A percentile compares a stretch with the other conserved stretches of the same genome.
These are phyloP conservation scores for Corythucha ciliata DNA, from an alignment of 2,888 invertebrate genomes.

Conservation along the genomic window DNA sequence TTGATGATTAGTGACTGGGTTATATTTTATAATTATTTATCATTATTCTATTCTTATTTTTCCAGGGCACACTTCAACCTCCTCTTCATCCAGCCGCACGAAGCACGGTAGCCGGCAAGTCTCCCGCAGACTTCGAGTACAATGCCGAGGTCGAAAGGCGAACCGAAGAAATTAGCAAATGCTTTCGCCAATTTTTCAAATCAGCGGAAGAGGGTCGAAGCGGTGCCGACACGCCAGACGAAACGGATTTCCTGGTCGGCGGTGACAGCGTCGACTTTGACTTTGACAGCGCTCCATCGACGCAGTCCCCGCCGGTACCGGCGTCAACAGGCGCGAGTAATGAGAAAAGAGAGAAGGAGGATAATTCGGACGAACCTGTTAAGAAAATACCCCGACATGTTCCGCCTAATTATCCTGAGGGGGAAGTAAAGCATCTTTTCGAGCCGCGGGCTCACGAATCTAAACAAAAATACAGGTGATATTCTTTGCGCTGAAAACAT, in stretches of 20 bases:
- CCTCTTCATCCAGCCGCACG: constrained; percentile 27
- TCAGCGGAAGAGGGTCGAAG: neutral
- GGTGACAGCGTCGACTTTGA: no score
- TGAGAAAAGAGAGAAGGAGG: neutral
- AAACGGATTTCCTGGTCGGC: neutral
- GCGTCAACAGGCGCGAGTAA: neutral
- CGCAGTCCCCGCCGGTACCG: no score
- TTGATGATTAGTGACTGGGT: no score
- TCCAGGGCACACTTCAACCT: constrained; percentile 24
- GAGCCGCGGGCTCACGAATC: constrained; percentile 16
- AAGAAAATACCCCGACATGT: constrained; percentile 22
- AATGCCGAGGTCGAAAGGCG: no score
- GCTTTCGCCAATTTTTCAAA: neutral
- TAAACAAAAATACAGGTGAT: constrained; percentile 15
- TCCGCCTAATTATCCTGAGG: constrained; percentile 13
- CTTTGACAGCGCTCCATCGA: no score
- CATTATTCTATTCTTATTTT: constrained; percentile 6
- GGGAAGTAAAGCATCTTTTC: constrained; percentile 5
- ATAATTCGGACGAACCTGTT: neutral
- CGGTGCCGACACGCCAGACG: neutral
- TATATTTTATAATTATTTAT: no score
- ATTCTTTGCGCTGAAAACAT: neutral
- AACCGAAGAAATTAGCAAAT: neutral
- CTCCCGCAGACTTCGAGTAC: no score
- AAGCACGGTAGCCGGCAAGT: constrained; percentile 25